These are phyloP conservation scores for Papilio glaucus DNA, from an alignment of 1,140 invertebrate genomes.

Conservation along the genomic window DNA sequence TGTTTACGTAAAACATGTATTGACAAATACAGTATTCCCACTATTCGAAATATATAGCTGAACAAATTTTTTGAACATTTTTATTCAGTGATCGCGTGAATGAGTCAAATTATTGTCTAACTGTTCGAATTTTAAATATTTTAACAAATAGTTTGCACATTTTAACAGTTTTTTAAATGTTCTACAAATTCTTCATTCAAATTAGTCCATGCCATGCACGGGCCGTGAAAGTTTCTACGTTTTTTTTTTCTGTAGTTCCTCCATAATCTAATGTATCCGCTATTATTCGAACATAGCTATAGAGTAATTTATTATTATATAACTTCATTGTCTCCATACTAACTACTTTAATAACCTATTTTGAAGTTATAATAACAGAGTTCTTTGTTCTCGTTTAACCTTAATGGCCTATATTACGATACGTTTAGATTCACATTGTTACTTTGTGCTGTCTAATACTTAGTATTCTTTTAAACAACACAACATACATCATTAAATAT, in stretches of 20 bases:
- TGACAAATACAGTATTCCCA: conserved; percentile 29
- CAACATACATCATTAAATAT: no score
- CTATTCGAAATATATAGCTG: conserved; percentile 20
- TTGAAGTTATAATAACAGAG: conserved; percentile 6
- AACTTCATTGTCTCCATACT: conserved; percentile 29
- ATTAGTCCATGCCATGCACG: conserved; percentile 1
- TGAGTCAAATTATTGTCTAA: not conserved
- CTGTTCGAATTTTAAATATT: conserved; percentile 23
- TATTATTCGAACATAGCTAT: conserved; percentile 23
- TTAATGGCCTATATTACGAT: conserved; percentile 6
- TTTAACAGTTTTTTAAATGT: conserved; percentile 4
- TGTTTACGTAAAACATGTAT: conserved; percentile 15
- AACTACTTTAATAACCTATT: conserved; percentile 21
- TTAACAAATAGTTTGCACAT: conserved; percentile 8
- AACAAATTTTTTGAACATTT: not conserved
- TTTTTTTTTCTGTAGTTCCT: conserved; percentile 7
- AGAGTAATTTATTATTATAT: conserved; percentile 27
- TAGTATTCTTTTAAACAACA: not conserved
- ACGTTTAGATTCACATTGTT: not conserved
- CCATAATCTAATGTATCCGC: not conserved
- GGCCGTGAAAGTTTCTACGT: conserved; percentile 17
- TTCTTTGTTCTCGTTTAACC: conserved; percentile 10
- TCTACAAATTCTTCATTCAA: conserved; percentile 15
- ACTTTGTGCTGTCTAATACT: not conserved
- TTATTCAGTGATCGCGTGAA: conserved; percentile 8